Evolutionary conservation across 2,888 invertebrate genomes (phyloP).

Genomic region (Trissolcus brochymenae): DNA sequence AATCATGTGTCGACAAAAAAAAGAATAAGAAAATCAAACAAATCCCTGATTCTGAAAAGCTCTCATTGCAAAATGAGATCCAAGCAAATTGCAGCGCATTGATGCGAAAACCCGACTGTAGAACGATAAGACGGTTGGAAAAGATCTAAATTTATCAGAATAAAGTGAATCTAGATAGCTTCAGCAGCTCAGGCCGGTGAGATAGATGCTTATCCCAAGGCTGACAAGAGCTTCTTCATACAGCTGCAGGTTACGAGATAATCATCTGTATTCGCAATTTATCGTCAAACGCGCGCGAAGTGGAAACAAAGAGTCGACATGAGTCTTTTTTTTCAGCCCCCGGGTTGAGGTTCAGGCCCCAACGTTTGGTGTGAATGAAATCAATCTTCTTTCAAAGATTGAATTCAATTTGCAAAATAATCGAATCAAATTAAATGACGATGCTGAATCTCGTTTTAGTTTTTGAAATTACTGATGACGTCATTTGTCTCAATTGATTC

Average conservation of each 20-base stretch:
- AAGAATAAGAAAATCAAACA: constrained; percentile 2
- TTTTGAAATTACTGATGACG: too few species aligned
- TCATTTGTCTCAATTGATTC: too few species aligned
- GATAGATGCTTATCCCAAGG: constrained; percentile 44
- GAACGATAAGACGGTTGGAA: not conserved
- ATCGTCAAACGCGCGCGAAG: constrained; percentile 19
- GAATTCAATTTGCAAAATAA: too few species aligned
- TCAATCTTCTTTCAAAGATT: not conserved
- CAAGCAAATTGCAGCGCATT: not conserved
- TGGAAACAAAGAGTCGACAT: constrained; percentile 29
- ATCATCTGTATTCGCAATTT: constrained; percentile 38
- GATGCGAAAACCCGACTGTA: not conserved
- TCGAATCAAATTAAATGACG: too few species aligned
- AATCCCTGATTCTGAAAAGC: too few species aligned
- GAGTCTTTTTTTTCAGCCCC: not conserved
- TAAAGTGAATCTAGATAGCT: constrained; percentile 37
- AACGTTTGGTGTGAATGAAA: too few species aligned
- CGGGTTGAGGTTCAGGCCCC: too few species aligned
- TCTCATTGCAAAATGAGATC: constrained; percentile 12
- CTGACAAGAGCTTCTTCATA: constrained; percentile 47
- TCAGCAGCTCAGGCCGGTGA: constrained; percentile 12
- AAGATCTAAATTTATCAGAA: constrained; percentile 24
- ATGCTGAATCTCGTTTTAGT: too few species aligned
- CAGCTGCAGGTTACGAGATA: constrained; percentile 40
- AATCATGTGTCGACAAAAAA: constrained; percentile 5